These are phyloP conservation scores for Apotomis betuletana DNA, from an alignment of 2,888 invertebrate species.

Conservation along the genomic window DNA sequence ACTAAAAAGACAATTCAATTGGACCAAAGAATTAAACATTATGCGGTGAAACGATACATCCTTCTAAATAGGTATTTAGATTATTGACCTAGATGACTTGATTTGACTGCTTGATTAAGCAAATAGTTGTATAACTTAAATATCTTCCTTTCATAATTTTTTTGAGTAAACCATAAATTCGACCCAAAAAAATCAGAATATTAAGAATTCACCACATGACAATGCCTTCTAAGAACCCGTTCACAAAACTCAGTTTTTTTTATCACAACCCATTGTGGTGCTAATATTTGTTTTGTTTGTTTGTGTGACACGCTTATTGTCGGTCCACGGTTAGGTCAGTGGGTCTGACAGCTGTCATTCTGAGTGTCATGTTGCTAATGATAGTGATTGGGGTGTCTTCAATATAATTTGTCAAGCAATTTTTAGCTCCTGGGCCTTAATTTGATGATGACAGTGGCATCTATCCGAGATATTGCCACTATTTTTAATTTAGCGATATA, in stretches of 20 bases:
- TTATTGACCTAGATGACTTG: too few relatives aligned
- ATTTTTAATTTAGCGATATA: too few relatives aligned
- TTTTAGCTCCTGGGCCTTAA: conserved; percentile 3
- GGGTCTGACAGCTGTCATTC: conserved; percentile 21
- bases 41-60: too few relatives aligned
- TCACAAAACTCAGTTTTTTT: conserved; percentile 12
- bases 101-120: too few relatives aligned
- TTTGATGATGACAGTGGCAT: too few relatives aligned
- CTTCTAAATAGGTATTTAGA: too few relatives aligned
- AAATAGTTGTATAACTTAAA: too few relatives aligned
- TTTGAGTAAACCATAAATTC: too few relatives aligned
- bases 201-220: conserved; percentile 27
- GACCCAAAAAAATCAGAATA: conserved; percentile 8
- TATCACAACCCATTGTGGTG: conserved; percentile 17
- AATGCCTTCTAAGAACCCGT: conserved; percentile 19
- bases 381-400: conserved; percentile 17
- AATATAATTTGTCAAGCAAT: not conserved
- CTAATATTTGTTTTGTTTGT: conserved; percentile 21
- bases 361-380: conserved; percentile 25
- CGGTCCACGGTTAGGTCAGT: conserved; percentile 6
- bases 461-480: too few relatives aligned
- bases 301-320: conserved; percentile 20
- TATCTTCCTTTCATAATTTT: too few relatives aligned
- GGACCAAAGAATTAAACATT: too few relatives aligned
- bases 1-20: too few relatives aligned